phyloP scores from a whole-genome alignment of 2,888 invertebrate species.

The Drosophila maculinotata region DNA sequence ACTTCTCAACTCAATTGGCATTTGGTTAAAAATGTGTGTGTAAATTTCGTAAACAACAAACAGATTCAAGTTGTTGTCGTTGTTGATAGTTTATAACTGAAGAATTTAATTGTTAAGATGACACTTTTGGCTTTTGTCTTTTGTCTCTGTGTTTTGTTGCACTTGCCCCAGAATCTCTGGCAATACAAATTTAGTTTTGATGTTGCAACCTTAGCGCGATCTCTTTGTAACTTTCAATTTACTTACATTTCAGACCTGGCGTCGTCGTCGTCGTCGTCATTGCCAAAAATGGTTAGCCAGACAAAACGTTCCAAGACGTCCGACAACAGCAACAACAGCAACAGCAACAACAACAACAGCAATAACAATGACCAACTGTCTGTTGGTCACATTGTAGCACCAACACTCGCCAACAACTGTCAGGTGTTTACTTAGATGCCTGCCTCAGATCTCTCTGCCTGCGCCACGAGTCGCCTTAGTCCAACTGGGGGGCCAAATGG shows the following conservation, averaged over 20 bases:
- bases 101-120: slow-evolving; percentile 52
- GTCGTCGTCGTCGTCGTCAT: slow-evolving; percentile 40
- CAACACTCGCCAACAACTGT: slow-evolving; percentile 70
- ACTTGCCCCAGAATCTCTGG: slow-evolving; percentile 16
- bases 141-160: slow-evolving; percentile 4
- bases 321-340: slow-evolving; percentile 42
- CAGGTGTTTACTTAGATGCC: slow-evolving; percentile 76
- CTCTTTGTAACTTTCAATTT: slow-evolving; percentile 53
- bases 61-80: slow-evolving; percentile 24
- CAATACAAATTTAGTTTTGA: slow-evolving; percentile 12
- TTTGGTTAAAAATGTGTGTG: slow-evolving; percentile 29
- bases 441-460: slow-evolving; percentile 40
- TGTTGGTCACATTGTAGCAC: slow-evolving; percentile 61
- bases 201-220: slow-evolving; percentile 46
- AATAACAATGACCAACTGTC: slow-evolving; percentile 52
- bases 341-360: slow-evolving; percentile 45
- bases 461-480: slow-evolving; percentile 64
- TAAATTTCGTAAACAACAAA: slow-evolving; percentile 33
- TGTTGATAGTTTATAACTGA: slow-evolving; percentile 30
- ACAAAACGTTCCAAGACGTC: slow-evolving; percentile 42
- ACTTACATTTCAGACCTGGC: slow-evolving; percentile 39
- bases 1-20: slow-evolving; percentile 38
- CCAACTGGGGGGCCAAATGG: neutral
- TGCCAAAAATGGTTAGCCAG: slow-evolving; percentile 75
- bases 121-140: slow-evolving; percentile 28